Base-by-base conservation (phyloP, 2,888 invertebrate genomes). In the Cinara cedri region DNA sequence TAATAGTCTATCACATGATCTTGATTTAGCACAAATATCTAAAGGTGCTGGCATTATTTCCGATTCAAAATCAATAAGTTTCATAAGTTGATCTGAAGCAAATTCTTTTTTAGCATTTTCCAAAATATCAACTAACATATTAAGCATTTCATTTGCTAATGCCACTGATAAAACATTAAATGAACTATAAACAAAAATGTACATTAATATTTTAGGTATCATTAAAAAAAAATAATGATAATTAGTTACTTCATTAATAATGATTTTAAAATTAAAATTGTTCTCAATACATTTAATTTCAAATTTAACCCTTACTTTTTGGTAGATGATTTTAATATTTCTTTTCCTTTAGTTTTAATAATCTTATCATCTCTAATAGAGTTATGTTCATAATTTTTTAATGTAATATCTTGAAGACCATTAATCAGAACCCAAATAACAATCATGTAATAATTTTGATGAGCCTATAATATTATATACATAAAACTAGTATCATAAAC, bases 141-240 rank as follows among this genome's bases (percentile, higher is more conserved):
- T 90, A n/a, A 96, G 88, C 81, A 94, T 93, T 82, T 93, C 93
- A 34, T 92, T 92, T 16, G 96, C 94, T 74, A 97, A 89, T 0
- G 96, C 96, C 24, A 96, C 96, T 84, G 94, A 94, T 14, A 96
- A 89, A 3, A 94, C 95, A 74, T 95, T 94, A 83, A 96, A 93
- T 54, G 44, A 72, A 60, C 72, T 76, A 63, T 13, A 63, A 54
- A 54, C 1, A 63, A 63, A 24, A 13, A 46, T 51, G 10, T 55
- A 55, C 11, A 55, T 21, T 21, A n/a, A 21, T 10, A 55, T 55
- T 55, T 54, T 4, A n/a, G n/a, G 10, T 44, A 46, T 2, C 46
- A 46, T 13, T 46, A 46, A 46, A 10, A 13, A 3, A 46, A 46
- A 46, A 13, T 46, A 46, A 46, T 44, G n/a, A 44, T 44, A 54